Percentiles rank a stretch among this genome's conserved stretches.
phyloP scores from a whole-genome alignment of 2,113 vertebrate species.

The Rhabdomys dilectus region DNA sequence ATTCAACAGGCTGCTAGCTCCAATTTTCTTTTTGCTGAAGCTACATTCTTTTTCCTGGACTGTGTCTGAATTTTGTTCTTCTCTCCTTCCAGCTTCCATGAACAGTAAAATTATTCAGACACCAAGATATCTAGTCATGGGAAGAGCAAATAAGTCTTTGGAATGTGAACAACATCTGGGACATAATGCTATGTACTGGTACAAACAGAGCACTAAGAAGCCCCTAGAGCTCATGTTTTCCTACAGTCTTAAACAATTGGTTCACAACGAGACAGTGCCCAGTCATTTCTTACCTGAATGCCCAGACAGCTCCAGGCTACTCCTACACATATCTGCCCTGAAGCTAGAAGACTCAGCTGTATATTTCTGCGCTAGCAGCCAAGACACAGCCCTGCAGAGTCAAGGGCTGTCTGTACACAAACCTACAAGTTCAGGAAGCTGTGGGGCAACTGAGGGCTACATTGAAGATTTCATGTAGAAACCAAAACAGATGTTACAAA shows the following conservation, averaged over 20 bases:
- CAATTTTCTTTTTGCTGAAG: background rate
- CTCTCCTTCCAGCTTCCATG: background rate
- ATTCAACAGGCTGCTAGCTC: fast-evolving
- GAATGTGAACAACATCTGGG: background rate
- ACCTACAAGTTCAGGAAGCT: background rate
- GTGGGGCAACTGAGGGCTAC: background rate
- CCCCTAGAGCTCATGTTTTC: background rate
- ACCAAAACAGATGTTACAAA: background rate
- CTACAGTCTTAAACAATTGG: fast-evolving
- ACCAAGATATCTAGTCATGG: background rate
- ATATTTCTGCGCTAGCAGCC: conserved; percentile 60
- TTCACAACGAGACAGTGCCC: background rate
- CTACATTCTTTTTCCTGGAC: background rate
- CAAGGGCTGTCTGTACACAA: background rate
- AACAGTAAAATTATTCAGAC: background rate
- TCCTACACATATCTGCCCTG: background rate
- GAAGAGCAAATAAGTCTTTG: background rate
- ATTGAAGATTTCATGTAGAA: background rate
- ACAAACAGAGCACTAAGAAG: background rate
- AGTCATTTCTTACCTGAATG: background rate
- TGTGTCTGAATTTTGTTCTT: background rate
- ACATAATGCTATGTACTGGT: background rate
- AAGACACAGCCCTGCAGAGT: conserved; percentile 43
- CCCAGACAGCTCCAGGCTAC: fast-evolving
- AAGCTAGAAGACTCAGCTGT: background rate